Evolutionary conservation across 2,888 invertebrate genomes (phyloP).

Genomic region (Diplazon laetatorius): DNA sequence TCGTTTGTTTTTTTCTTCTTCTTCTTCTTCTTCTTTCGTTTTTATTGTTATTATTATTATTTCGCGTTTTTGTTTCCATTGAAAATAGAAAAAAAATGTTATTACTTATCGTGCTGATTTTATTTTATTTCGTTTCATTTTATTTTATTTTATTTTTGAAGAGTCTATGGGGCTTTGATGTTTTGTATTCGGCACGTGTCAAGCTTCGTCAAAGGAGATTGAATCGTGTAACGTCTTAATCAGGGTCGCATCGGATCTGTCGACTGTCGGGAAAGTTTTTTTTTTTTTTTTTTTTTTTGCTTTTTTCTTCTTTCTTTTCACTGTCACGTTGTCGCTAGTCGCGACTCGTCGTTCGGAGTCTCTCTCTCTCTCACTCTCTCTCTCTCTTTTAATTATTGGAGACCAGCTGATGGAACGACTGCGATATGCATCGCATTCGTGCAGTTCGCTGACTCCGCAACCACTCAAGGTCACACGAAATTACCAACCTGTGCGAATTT

Average conservation of each 20-base stretch:
- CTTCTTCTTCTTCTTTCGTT: background rate
- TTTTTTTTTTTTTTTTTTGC: too few relatives aligned
- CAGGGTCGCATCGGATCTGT: constrained; percentile 53
- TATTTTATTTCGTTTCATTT: constrained; percentile 10
- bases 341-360: constrained; percentile 49
- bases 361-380: constrained; percentile 68
- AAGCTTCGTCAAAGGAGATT: constrained; percentile 29
- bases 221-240: constrained; percentile 68
- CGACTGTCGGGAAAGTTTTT: constrained; percentile 36
- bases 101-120: too few relatives aligned
- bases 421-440: background rate
- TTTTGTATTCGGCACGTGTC: constrained; percentile 15
- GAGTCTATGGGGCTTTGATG: background rate
- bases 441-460: constrained; percentile 3
- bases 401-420: constrained; percentile 21
- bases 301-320: too few relatives aligned
- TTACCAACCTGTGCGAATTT: background rate
- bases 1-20: background rate
- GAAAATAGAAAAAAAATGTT: constrained; percentile 3
- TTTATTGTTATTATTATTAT: background rate
- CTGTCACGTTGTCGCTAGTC: constrained; percentile 38
- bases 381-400: constrained; percentile 68
- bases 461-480: background rate
- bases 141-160: constrained; percentile 4
- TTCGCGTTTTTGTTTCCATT: too few relatives aligned